phyloP scores from a whole-genome alignment of 2,113 vertebrate genomes.

The Mesocricetus auratus region DNA sequence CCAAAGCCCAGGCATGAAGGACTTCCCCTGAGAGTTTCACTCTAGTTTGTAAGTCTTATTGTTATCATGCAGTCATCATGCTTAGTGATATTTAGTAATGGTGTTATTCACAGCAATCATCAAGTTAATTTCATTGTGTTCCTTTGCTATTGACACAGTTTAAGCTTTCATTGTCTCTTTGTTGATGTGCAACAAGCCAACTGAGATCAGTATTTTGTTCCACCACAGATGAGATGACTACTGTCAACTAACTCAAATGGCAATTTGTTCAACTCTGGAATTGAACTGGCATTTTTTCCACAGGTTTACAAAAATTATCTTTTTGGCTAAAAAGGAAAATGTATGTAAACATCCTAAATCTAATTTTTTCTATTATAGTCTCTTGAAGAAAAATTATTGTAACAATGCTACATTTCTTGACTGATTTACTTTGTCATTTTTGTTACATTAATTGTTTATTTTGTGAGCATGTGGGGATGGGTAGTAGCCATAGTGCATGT shows the following conservation, averaged over 20 bases:
- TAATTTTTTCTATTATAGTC: neutral
- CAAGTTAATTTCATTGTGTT: neutral
- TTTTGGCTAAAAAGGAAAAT: constrained; percentile 10
- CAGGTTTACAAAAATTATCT: neutral
- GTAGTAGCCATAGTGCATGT: neutral
- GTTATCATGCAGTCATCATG: neutral
- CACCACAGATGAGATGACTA: neutral
- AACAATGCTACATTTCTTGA: neutral
- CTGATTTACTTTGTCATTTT: constrained; percentile 20
- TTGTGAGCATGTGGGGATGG: neutral
- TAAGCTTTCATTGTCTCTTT: neutral
- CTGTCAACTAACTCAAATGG: neutral
- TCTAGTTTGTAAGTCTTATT: neutral
- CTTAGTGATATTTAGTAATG: neutral
- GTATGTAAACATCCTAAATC: neutral
- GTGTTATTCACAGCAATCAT: neutral
- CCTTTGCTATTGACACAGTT: neutral
- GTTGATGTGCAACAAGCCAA: neutral
- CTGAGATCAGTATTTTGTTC: neutral
- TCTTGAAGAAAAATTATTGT: neutral
- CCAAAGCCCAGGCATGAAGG: neutral
- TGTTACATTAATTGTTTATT: neutral
- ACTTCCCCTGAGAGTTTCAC: neutral
- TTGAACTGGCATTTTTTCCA: constrained; percentile 46
- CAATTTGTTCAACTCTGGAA: neutral